Percentiles rank a stretch among this genome's conserved stretches.
phyloP scores from a whole-genome alignment of 2,113 vertebrate species.

The Aspidoscelis tigris region DNA sequence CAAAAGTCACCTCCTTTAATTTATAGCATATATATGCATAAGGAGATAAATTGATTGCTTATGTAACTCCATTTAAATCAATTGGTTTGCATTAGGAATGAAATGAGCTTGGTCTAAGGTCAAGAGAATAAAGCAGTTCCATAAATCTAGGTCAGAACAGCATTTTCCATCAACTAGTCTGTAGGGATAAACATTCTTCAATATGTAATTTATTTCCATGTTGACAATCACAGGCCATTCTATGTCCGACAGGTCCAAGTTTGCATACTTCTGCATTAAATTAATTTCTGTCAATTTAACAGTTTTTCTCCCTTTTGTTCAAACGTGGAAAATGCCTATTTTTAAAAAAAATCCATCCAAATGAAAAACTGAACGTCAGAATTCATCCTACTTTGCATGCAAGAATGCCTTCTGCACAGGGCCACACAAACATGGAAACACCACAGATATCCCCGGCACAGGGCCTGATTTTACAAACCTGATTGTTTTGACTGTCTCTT shows the following conservation, averaged over 20 bases:
- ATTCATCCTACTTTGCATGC: not conserved
- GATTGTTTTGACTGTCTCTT: slow-evolving; percentile 92
- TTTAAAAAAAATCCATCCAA: not conserved
- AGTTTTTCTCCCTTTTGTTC: slow-evolving; percentile 10
- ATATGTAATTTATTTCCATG: slow-evolving; percentile 34
- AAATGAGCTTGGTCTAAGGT: slow-evolving; percentile 28
- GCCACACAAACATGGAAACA: not conserved
- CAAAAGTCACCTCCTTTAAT: not conserved
- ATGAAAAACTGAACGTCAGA: accelerated
- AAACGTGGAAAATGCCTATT: not conserved
- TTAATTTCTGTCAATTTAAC: slow-evolving; percentile 4
- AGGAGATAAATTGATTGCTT: slow-evolving; percentile 25
- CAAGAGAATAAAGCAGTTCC: slow-evolving; percentile 22
- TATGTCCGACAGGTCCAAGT: slow-evolving; percentile 16
- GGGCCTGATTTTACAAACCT: slow-evolving; percentile 76
- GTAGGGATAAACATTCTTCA: not conserved
- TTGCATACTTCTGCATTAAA: not conserved
- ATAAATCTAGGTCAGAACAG: not conserved
- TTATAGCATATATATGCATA: not conserved
- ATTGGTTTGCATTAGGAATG: slow-evolving; percentile 26
- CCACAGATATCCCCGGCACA: not conserved
- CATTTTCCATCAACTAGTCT: not conserved
- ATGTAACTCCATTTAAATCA: slow-evolving; percentile 35
- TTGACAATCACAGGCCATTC: not conserved
- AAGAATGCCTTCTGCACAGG: not conserved